A percentile compares a stretch with the other conserved stretches of the same genome.
These are phyloP conservation scores for Empidonax traillii DNA, from an alignment of 2,113 vertebrate genomes.

Conservation along the genomic window DNA sequence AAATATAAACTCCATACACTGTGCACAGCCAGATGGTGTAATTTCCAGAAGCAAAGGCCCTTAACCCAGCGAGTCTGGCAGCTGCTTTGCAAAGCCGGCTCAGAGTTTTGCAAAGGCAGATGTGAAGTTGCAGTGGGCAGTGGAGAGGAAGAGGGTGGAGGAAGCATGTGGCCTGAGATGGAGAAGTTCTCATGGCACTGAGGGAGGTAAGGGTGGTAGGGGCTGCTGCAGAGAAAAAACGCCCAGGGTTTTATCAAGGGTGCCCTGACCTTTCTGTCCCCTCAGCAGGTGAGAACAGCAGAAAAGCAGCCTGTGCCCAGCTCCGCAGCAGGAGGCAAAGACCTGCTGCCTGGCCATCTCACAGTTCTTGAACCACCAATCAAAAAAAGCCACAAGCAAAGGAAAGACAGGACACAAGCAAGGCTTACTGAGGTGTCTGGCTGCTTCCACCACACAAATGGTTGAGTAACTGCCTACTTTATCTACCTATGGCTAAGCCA, in stretches of 20 bases:
- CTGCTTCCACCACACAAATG: neutral
- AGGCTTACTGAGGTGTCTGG: neutral
- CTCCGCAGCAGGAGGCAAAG: neutral
- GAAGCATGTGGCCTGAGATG: neutral
- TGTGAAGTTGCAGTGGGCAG: neutral
- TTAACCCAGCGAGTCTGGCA: neutral
- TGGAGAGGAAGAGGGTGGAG: neutral
- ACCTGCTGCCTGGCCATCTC: neutral
- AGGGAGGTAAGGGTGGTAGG: neutral
- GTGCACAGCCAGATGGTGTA: neutral
- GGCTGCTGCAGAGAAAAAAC: neutral
- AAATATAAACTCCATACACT: neutral
- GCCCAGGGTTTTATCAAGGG: rapidly evolving
- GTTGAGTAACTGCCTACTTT: neutral
- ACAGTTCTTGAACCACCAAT: neutral
- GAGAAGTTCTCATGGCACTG: rapidly evolving
- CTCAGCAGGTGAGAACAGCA: rapidly evolving
- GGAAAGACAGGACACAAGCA: neutral
- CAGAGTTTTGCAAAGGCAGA: neutral
- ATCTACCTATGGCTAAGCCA: neutral
- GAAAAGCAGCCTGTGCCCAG: neutral
- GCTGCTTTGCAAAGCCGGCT: neutral
- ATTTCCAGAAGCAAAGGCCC: conserved; percentile 23
- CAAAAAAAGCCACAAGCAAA: neutral
- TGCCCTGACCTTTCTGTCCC: neutral